Percentiles rank a stretch among this genome's conserved stretches.
These are phyloP conservation scores for Phrynosoma blainvillii DNA, from an alignment of 2,113 vertebrate species.

Conservation along the genomic window DNA sequence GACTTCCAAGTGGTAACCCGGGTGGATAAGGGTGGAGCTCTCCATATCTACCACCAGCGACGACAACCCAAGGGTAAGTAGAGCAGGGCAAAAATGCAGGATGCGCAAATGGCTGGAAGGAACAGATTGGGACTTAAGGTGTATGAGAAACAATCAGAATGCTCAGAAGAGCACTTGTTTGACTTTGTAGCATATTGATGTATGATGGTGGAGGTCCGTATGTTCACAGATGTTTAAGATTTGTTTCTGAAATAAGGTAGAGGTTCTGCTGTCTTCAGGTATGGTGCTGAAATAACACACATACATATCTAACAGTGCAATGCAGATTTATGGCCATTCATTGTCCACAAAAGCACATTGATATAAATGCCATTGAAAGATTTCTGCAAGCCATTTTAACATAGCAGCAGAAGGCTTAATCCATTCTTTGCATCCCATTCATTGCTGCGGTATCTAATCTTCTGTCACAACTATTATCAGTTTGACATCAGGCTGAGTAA, in stretches of 20 bases:
- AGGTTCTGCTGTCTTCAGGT: background rate
- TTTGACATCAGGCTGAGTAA: background rate
- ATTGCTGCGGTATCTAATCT: background rate
- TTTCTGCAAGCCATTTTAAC: background rate
- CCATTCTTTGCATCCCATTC: background rate
- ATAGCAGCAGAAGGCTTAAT: background rate
- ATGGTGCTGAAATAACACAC: background rate
- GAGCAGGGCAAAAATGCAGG: fast-evolving
- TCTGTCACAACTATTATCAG: background rate
- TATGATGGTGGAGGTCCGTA: background rate
- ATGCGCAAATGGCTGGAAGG: background rate
- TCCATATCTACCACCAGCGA: constrained; percentile 96
- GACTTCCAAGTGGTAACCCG: constrained; percentile 94
- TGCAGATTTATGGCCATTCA: background rate
- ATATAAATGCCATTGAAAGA: background rate
- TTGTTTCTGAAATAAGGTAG: background rate
- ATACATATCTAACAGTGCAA: background rate
- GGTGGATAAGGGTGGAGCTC: constrained; percentile 90
- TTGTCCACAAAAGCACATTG: background rate
- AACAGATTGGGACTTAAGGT: background rate
- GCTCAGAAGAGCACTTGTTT: background rate
- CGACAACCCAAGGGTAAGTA: constrained; percentile 90
- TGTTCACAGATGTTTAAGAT: background rate
- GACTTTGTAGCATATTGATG: background rate
- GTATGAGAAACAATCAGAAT: background rate